phyloP scores from a whole-genome alignment of 2,888 invertebrate genomes.

The Nymphalis c-album region DNA sequence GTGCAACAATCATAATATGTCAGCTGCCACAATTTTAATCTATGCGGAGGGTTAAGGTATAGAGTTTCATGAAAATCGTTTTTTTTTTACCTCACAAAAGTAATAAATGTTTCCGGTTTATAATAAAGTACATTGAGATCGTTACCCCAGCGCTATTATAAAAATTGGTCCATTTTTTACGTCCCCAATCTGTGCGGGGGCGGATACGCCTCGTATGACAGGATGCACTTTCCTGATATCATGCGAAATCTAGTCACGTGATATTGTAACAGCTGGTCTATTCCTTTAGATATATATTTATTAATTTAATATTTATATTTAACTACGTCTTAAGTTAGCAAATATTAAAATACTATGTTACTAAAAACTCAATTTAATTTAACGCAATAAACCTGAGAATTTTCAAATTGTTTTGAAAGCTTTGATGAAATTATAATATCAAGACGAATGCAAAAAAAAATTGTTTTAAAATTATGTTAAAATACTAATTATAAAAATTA shows the following conservation, averaged over 20 bases:
- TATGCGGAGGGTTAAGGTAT: conserved; percentile 23
- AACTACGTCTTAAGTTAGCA: no score
- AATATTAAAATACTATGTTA: no score
- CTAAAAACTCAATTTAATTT: no score
- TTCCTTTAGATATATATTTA: conserved; percentile 4
- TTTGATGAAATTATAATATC: no score
- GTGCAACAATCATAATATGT: conserved; percentile 5
- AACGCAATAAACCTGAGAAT: no score
- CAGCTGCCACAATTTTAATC: conserved; percentile 38
- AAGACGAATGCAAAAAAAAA: no score
- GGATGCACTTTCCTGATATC: conserved; percentile 72
- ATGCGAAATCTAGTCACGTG: conserved; percentile 69
- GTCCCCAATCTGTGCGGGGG: conserved; percentile 69
- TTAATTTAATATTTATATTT: background rate
- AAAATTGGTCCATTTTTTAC: conserved; percentile 79
- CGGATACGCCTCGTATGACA: conserved; percentile 79
- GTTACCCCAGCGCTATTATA: conserved; percentile 72
- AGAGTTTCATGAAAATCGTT: conserved; percentile 44
- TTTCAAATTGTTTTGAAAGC: no score
- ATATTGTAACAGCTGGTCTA: conserved; percentile 67
- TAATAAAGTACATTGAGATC: conserved; percentile 72
- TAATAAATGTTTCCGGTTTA: conserved; percentile 77
- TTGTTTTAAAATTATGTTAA: no score
- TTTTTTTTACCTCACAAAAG: conserved; percentile 58
- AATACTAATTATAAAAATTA: no score